Conservation (phyloP, 1,140 invertebrate species). For the Megathymus violae region DNA sequence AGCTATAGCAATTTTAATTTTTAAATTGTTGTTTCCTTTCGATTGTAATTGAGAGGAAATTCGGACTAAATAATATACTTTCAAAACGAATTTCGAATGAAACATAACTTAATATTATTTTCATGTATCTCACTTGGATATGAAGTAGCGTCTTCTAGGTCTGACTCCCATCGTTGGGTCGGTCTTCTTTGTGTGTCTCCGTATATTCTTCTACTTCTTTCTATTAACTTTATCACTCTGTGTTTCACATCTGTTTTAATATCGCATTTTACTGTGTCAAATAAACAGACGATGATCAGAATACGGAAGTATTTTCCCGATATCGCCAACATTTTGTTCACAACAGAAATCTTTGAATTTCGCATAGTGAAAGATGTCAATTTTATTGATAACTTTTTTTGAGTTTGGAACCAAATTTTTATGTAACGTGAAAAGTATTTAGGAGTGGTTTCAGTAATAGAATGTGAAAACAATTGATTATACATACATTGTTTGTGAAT, state of each 20-base stretch:
- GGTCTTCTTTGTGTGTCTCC: neutral
- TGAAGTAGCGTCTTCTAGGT: neutral
- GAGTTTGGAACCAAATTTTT: neutral
- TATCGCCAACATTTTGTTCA: neutral
- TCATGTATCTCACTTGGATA: constrained; percentile 18
- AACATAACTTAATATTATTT: no score
- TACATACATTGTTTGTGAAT: no score
- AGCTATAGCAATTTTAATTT: no score
- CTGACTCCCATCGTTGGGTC: constrained; percentile 1
- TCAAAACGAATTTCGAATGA: no score
- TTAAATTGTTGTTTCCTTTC: no score
- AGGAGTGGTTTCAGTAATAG: no score
- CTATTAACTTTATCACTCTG: neutral
- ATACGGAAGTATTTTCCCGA: neutral
- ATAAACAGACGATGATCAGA: neutral
- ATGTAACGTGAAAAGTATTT: no score
- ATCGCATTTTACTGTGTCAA: neutral
- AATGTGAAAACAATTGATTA: no score
- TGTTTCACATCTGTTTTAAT: neutral
- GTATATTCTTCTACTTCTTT: constrained; percentile 11
- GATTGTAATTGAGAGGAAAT: no score
- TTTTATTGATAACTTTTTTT: neutral
- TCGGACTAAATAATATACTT: no score
- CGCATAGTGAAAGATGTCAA: neutral
- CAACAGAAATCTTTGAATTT: neutral